Conservation (phyloP, 2,113 vertebrate genomes). For the Marcusenius ussheri region DNA sequence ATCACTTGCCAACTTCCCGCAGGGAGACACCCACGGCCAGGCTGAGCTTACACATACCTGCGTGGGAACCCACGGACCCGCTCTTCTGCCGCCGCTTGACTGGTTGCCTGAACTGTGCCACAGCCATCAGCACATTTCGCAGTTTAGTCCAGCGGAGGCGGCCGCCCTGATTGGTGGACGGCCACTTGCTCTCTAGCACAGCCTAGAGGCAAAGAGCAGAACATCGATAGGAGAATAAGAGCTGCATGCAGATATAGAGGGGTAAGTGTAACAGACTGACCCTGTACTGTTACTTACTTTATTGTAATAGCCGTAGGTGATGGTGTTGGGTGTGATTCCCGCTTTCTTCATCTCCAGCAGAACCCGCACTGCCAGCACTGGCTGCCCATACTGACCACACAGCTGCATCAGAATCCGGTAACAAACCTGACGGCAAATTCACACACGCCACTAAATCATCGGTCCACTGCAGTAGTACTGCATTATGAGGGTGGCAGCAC, state of each 20-base stretch:
- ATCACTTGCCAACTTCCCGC: background rate
- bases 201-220: slow-evolving; percentile 59
- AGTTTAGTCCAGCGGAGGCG: slow-evolving; percentile 88
- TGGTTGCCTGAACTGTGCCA: slow-evolving; percentile 83
- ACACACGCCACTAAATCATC: background rate
- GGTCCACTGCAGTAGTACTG: background rate
- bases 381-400: slow-evolving; percentile 88
- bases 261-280: background rate
- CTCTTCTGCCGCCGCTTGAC: slow-evolving; percentile 59
- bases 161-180: slow-evolving; percentile 76
- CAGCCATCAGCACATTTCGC: slow-evolving; percentile 82
- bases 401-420: slow-evolving; percentile 95
- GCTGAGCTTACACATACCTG: slow-evolving; percentile 41
- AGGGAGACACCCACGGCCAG: background rate
- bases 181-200: slow-evolving; percentile 91
- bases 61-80: slow-evolving; percentile 38
- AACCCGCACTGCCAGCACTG: slow-evolving; percentile 83
- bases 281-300: slow-evolving; percentile 62
- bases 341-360: slow-evolving; percentile 92
- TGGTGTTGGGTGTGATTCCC: slow-evolving; percentile 85
- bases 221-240: background rate
- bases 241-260: background rate
- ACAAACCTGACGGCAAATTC: slow-evolving; percentile 69
- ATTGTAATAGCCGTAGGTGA: slow-evolving; percentile 92
- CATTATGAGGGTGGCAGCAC: background rate